phyloP scores from a whole-genome alignment of 2,797 vertebrate genomes.

The Ammospiza maritima region DNA sequence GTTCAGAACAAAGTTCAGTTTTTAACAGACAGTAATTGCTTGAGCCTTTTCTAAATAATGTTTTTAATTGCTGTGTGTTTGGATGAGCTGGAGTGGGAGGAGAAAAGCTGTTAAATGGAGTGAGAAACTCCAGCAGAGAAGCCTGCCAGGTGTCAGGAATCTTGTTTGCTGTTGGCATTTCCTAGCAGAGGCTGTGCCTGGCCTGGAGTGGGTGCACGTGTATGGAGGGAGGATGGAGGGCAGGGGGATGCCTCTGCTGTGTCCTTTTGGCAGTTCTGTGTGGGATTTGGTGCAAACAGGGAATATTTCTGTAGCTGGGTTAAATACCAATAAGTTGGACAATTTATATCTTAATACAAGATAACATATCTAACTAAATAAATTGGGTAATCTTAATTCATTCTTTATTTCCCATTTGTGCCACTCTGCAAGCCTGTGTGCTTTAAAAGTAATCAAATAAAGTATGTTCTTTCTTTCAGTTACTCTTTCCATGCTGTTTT shows the following conservation, averaged over 20 bases:
- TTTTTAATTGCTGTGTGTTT: neutral
- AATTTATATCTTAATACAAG: neutral
- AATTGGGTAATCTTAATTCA: neutral
- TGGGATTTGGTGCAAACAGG: neutral
- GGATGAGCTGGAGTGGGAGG: neutral
- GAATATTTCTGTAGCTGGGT: neutral
- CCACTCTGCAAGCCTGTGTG: neutral
- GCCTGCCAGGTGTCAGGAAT: neutral
- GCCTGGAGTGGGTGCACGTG: fast-evolving
- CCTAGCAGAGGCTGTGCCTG: neutral
- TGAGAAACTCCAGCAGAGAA: neutral
- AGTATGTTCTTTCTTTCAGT: neutral
- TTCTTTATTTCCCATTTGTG: neutral
- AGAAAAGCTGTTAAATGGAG: neutral
- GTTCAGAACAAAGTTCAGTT: neutral
- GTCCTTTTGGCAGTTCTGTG: neutral
- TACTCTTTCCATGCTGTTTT: neutral
- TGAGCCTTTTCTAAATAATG: neutral
- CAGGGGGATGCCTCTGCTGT: neutral
- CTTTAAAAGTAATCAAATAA: neutral
- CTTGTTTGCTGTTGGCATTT: neutral
- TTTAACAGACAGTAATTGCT: neutral
- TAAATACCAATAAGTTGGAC: neutral
- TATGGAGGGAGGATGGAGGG: neutral
- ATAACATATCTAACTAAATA: neutral